A percentile compares a stretch with the other conserved stretches of the same genome.
These are phyloP conservation scores for Myopa testacea DNA, from an alignment of 2,888 invertebrate genomes.

Conservation along the genomic window DNA sequence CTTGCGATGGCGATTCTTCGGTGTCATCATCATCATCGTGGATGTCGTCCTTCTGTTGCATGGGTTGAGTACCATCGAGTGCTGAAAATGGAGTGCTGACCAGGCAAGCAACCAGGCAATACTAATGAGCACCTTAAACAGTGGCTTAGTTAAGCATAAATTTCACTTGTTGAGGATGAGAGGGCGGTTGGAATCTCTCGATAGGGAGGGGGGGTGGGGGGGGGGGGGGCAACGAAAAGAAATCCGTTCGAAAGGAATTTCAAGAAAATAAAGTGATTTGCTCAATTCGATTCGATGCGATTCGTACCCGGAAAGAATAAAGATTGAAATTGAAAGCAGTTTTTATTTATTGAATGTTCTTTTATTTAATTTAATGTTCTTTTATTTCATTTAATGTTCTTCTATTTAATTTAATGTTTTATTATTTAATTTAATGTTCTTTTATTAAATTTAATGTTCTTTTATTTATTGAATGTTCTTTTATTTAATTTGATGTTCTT, in stretches of 20 bases:
- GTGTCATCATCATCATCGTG: conserved; percentile 20
- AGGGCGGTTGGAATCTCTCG: conserved; percentile 16
- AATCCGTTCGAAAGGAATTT: no score
- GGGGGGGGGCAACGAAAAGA: not conserved
- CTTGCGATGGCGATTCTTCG: conserved; percentile 23
- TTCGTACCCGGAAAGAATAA: no score
- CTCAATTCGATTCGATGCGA: no score
- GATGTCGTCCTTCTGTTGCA: conserved; percentile 40
- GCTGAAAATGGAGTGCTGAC: not conserved
- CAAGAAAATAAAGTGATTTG: conserved; percentile 40
- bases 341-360: no score
- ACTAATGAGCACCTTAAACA: conserved; percentile 53
- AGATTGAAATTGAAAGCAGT: no score
- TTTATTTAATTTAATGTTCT: no score
- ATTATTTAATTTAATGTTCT: no score
- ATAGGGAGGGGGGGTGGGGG: not conserved
- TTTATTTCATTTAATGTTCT: no score
- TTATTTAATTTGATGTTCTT: no score
- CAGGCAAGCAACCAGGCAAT: conserved; percentile 20
- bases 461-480: no score
- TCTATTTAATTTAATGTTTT: no score
- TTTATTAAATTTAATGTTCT: no score
- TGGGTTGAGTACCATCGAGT: conserved; percentile 7
- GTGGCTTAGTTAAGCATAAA: conserved; percentile 36
- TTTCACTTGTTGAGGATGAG: conserved; percentile 32